Evolutionary conservation across 2,113 vertebrate genomes (phyloP), one percentile per base, ranked within the genome.

Genomic region (Rhinichthys klamathensis): DNA sequence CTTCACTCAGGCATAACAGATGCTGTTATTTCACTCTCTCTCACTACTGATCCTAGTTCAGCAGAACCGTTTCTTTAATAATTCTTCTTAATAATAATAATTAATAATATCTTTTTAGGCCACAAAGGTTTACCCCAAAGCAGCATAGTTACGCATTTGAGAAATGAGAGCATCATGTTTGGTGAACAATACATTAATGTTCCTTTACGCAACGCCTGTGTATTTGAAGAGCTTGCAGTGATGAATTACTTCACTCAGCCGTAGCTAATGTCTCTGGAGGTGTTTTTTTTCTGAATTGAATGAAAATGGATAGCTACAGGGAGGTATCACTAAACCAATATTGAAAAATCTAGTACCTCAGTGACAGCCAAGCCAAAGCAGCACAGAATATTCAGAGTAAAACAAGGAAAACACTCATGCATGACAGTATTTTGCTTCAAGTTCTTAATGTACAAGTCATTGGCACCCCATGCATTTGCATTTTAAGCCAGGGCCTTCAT

Each of bases 251-350:
- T 82, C 80, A 82, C 63, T 69, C 80, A 82, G 80, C 80, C 63
- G 21, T 69, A 69, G 80, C 80, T 82, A 82, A 69, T 82, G 63
- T 82, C 63, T 69, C 63, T 69, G 18, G 63, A 69, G 80, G 63
- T 81, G 79, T 49, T 51, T 69, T 82, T 69, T 51, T 27, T 74
- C 60, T 23, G 63, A 54, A 82, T 69, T 69, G 44, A 69, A 82
- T 82, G 80, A 82, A 82, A 82, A 82, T 54, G 18, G 80, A 82
- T 82, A 69, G 80, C 80, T 82, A 82, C 80, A 82, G 80, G 80
- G 80, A 82, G 61, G 44, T 82, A 82, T 69, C 63, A 16, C 80
- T 82, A 49, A 82, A 69, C 63, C 21, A 82, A 82, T 82, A 82
- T 54, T 82, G 80, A 82, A 82, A 82, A 82, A 82, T 67, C 44